These are phyloP conservation scores for Pipistrellus pipistrellus DNA, from an alignment of 2,797 vertebrate genomes.

Conservation along the genomic window DNA sequence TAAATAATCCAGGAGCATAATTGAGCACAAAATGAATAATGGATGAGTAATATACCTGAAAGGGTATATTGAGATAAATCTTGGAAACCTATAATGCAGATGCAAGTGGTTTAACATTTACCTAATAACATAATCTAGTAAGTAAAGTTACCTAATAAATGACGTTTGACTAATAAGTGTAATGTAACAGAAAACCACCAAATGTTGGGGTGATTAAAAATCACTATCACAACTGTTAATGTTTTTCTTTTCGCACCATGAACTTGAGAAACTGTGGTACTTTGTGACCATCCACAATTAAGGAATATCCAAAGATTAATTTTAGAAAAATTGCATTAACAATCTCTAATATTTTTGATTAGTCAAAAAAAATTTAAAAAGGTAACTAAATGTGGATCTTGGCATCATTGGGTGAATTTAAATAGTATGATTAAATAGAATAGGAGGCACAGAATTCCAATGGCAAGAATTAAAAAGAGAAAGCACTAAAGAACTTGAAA, in stretches of 20 bases:
- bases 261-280: neutral
- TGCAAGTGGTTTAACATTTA: neutral
- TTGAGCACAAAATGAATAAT: neutral
- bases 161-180: neutral
- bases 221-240: neutral
- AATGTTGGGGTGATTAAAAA: neutral
- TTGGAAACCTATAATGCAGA: neutral
- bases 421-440: neutral
- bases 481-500: neutral
- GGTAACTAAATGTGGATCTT: neutral
- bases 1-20: conserved; percentile 30
- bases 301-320: neutral
- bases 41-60: neutral
- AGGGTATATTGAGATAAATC: neutral
- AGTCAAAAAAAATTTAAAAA: conserved; percentile 23
- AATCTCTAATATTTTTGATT: conserved; percentile 13
- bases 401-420: neutral
- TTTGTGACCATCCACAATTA: neutral
- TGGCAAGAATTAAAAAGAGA: neutral
- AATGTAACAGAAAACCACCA: neutral
- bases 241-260: neutral
- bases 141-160: conserved; percentile 36
- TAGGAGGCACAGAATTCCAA: neutral
- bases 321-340: neutral
- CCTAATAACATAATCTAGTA: neutral